These are phyloP conservation scores for Oreonectes daqikongensis DNA, from an alignment of 2,797 vertebrate species.

Conservation along the genomic window DNA sequence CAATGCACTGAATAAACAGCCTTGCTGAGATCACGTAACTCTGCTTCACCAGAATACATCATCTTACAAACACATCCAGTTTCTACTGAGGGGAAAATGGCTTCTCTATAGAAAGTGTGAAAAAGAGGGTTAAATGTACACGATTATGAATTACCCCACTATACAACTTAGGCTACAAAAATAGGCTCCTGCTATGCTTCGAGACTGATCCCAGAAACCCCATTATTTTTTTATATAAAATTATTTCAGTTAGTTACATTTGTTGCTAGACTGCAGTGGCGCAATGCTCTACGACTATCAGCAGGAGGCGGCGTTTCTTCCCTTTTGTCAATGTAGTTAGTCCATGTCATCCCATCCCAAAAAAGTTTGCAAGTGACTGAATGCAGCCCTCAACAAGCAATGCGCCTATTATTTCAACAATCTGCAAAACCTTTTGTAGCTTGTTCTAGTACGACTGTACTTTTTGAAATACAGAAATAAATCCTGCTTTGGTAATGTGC, in stretches of 20 bases:
- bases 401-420: background rate
- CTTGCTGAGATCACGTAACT: constrained; percentile 14
- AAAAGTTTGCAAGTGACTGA: background rate
- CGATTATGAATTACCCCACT: background rate
- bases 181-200: background rate
- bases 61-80: background rate
- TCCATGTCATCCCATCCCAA: background rate
- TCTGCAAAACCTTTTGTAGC: background rate
- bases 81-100: background rate
- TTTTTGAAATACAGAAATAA: background rate
- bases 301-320: constrained; percentile 10
- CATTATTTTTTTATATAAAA: background rate
- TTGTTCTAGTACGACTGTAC: background rate
- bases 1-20: background rate
- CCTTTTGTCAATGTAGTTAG: background rate
- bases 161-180: background rate
- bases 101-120: background rate
- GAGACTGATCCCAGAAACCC: background rate
- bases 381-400: background rate
- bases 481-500: too few species aligned
- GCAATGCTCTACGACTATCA: background rate
- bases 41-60: background rate
- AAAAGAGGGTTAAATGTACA: background rate
- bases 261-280: background rate
- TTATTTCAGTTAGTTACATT: background rate